Evolutionary conservation across 2,888 invertebrate species (phyloP), one percentile per base, ranked within the genome.

Genomic region (Xylocampa areola): DNA sequence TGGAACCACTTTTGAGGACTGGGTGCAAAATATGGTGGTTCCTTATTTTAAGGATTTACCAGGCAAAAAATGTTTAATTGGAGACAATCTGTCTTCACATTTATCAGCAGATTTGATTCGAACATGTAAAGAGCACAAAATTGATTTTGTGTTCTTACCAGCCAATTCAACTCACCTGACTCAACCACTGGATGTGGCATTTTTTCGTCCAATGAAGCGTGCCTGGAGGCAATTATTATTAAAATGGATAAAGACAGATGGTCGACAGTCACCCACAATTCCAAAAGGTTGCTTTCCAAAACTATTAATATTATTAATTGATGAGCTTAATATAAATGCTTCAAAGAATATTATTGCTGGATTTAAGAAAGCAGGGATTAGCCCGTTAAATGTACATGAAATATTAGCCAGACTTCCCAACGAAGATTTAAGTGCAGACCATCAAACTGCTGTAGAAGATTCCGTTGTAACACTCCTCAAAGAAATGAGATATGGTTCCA

Each of bases 271-370:
- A 37, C 16, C 49, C 19, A 37, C 55, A 23, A 25, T 55, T 44
- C 48, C 49, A 33, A 49, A 68, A 62, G 65, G 67, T 51, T 44
- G 73, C 55, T 79, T 84, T 63, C 67, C 78, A 37, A 53, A 52
- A 21, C 64, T 64, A 11, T 44, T 80, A 63, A 52, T 8, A 47
- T 40, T 21, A 17, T 57, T 82, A 33, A 40, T 74, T 47, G 53
- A 53, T 23, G 67, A 64, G 35, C 40, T 85, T 8, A 54, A 72
- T 17, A 35, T 45, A 45, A 29, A 47, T 71, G 11, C 47, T 43
- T 32, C 33, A 53, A 54, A 27, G 16, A 21, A 75, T 74, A 37
- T 44, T 79, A 17, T 47, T 44, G 41, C 76, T 75, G 63, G 79
- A 71, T 19, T 83, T 79, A 55, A 55, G 59, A 66, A 58, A 49